Evolutionary conservation across 2,888 invertebrate species (phyloP).

Genomic region (Ypsolopha scabrella): DNA sequence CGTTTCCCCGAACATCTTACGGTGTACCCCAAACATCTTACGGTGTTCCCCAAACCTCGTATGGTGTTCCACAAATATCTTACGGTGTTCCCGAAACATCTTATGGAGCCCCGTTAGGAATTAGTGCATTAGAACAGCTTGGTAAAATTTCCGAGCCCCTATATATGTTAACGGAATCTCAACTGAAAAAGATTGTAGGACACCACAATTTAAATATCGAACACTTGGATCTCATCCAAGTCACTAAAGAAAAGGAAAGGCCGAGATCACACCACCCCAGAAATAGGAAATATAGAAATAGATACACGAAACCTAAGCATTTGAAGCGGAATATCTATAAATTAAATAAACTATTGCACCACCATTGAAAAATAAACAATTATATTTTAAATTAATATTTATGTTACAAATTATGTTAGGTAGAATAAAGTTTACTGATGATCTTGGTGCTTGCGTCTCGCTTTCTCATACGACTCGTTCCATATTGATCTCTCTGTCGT

Average conservation of each 20-base stretch:
- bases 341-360: constrained; percentile 21
- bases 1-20: constrained; percentile 18
- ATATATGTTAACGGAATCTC: constrained; percentile 48
- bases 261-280: constrained; percentile 18
- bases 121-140: neutral
- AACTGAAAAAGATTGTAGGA: constrained; percentile 42
- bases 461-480: too few species aligned
- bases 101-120: constrained; percentile 1
- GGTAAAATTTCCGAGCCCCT: constrained; percentile 33
- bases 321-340: constrained; percentile 36
- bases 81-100: constrained; percentile 1
- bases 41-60: constrained; percentile 9
- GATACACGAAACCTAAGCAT: constrained; percentile 15
- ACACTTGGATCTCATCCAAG: constrained; percentile 45
- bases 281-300: constrained; percentile 26
- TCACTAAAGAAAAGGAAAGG: constrained; percentile 19
- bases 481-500: too few species aligned
- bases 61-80: constrained; percentile 8
- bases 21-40: constrained; percentile 16
- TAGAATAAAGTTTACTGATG: too few species aligned
- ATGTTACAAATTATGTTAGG: too few species aligned
- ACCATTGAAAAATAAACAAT: neutral
- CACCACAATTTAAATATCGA: constrained; percentile 48
- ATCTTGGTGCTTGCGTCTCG: too few species aligned
- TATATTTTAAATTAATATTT: too few species aligned